A percentile compares a stretch with the other conserved stretches of the same genome.
phyloP scores from a whole-genome alignment of 2,888 invertebrate species.

The Acronicta psi region DNA sequence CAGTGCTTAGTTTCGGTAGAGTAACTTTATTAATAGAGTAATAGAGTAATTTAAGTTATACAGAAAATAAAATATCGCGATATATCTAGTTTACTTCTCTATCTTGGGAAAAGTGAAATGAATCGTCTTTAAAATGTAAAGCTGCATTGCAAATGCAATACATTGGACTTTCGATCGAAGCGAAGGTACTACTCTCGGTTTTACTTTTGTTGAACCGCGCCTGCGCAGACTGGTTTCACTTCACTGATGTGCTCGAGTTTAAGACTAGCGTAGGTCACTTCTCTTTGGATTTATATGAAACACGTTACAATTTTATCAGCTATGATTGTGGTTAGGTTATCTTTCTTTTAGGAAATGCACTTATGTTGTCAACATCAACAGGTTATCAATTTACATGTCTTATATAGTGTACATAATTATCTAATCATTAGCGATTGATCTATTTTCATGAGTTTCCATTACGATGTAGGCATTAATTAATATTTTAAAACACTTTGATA shows the following conservation, averaged over 20 bases:
- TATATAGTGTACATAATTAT: too few species aligned
- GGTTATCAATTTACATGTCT: conserved; percentile 9
- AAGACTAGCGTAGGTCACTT: conserved; percentile 41
- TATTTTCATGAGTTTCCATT: too few species aligned
- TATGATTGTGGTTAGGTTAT: conserved; percentile 21
- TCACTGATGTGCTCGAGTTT: conserved; percentile 46
- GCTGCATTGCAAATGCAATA: conserved; percentile 45
- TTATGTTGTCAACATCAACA: conserved; percentile 7
- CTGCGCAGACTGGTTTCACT: conserved; percentile 55
- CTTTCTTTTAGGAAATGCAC: conserved; percentile 7
- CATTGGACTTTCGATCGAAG: conserved; percentile 66
- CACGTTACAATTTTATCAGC: conserved; percentile 33
- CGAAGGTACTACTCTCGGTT: conserved; percentile 57
- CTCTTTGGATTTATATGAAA: conserved; percentile 39
- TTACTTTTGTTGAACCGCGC: conserved; percentile 62
- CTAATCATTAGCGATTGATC: conserved; percentile 9
- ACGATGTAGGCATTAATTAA: too few species aligned
- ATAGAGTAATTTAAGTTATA: conserved; percentile 27
- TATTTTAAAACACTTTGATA: background rate
- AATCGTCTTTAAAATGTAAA: conserved; percentile 49
- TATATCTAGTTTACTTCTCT: conserved; percentile 35
- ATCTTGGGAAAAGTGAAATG: conserved; percentile 59
- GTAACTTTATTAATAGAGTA: conserved; percentile 19
- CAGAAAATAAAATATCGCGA: conserved; percentile 26
- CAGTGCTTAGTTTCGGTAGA: background rate